Percentiles rank a stretch among this genome's conserved stretches.
Evolutionary conservation across 2,113 vertebrate genomes (phyloP).

Genomic region (Monarcha castaneiventris): DNA sequence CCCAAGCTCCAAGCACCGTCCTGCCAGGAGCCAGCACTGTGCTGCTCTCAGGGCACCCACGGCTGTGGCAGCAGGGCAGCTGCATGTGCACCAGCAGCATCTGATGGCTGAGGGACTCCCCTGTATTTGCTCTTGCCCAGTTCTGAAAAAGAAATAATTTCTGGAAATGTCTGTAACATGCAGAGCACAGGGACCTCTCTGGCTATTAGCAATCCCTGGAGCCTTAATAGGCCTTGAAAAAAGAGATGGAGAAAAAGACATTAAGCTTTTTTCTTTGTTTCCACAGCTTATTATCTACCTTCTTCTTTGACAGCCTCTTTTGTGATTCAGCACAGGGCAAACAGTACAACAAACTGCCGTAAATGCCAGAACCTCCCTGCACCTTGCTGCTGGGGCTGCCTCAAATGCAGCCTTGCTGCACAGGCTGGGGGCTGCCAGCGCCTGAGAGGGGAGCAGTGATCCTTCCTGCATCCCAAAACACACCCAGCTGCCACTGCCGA

Average conservation of each 20-base stretch:
- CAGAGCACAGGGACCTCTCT: background rate
- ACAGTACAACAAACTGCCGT: background rate
- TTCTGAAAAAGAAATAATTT: background rate
- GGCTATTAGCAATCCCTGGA: background rate
- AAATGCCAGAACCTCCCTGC: background rate
- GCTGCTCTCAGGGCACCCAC: background rate
- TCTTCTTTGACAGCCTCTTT: background rate
- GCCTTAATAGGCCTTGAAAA: background rate
- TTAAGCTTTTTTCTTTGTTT: background rate
- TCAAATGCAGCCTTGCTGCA: background rate
- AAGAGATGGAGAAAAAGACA: background rate
- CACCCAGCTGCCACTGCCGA: background rate
- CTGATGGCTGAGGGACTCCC: background rate
- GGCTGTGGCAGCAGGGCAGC: background rate
- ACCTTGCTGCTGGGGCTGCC: rapidly evolving
- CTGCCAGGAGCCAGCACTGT: background rate
- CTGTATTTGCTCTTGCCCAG: background rate
- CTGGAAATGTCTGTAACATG: background rate
- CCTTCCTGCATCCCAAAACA: background rate
- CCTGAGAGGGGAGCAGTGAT: rapidly evolving
- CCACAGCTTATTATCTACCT: background rate
- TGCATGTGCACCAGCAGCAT: background rate
- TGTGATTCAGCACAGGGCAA: background rate
- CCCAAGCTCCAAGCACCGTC: rapidly evolving
- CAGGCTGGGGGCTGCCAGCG: background rate